phyloP scores from a whole-genome alignment of 2,888 invertebrate species.

The Branchipolynoe longqiensis region DNA sequence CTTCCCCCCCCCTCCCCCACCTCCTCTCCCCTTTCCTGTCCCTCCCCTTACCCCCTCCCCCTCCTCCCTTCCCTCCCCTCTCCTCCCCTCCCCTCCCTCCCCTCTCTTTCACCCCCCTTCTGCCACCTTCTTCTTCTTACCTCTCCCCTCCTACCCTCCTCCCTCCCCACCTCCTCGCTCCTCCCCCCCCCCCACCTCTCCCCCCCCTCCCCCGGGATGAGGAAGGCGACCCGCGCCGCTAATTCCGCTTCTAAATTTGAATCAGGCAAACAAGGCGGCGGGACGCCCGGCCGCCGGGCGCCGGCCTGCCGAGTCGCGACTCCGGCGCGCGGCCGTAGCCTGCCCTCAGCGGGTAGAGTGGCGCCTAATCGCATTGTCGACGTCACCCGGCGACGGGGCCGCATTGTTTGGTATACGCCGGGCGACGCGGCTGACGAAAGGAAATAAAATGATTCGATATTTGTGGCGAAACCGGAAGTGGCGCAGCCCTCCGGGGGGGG shows the following conservation, averaged over 20 bases:
- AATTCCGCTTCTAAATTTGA: conserved; percentile 43
- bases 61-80: neutral
- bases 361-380: conserved; percentile 23
- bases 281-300: neutral
- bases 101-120: too few relatives aligned
- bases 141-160: neutral
- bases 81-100: neutral
- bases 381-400: neutral
- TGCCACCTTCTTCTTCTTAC: neutral
- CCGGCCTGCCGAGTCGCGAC: neutral
- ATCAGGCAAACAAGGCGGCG: conserved; percentile 37
- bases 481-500: neutral
- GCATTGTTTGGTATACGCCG: conserved; percentile 2
- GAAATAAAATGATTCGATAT: conserved; percentile 42
- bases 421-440: neutral
- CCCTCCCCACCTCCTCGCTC: neutral
- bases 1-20: neutral
- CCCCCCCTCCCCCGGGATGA: too few relatives aligned
- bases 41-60: neutral
- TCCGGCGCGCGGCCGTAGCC: neutral
- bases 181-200: neutral
- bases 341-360: neutral
- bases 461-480: neutral
- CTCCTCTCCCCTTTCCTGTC: neutral
- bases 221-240: conserved; percentile 15